A percentile compares a stretch with the other conserved stretches of the same genome.
Conservation (phyloP, 2,113 vertebrate genomes). For the Rhabdornis inornatus region DNA sequence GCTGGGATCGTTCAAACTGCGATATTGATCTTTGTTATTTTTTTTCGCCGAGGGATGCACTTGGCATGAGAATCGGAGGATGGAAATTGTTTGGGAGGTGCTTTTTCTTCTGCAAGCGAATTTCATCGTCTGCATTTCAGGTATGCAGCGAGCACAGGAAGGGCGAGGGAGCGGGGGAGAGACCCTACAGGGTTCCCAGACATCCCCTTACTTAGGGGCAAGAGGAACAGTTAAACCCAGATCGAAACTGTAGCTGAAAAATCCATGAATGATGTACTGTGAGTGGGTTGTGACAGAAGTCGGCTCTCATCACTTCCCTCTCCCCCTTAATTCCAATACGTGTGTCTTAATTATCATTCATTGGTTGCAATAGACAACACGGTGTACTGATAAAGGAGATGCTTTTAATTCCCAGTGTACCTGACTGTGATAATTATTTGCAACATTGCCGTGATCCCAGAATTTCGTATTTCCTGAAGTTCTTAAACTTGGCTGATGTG, state of each 20-base stretch:
- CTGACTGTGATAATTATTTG: neutral
- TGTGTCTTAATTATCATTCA: neutral
- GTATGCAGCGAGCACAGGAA: constrained; percentile 71
- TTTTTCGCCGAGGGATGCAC: constrained; percentile 87
- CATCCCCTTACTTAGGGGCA: neutral
- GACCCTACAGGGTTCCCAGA: neutral
- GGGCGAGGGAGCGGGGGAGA: neutral
- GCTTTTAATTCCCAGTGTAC: neutral
- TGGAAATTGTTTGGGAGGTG: constrained; percentile 99
- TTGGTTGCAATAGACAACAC: neutral
- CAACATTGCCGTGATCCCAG: neutral
- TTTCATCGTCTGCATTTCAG: constrained; percentile 95
- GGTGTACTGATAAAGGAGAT: neutral
- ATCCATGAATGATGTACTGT: neutral
- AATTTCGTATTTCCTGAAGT: constrained; percentile 55
- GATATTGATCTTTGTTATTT: constrained; percentile 79
- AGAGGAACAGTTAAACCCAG: neutral
- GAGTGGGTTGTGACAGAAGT: neutral
- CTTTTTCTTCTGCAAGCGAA: constrained; percentile 95
- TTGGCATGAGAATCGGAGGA: constrained; percentile 94
- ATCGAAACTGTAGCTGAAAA: neutral
- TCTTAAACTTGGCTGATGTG: constrained; percentile 54
- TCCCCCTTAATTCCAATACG: neutral
- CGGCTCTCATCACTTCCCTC: neutral
- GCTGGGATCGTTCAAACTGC: constrained; percentile 79